Evolutionary conservation across 2,888 invertebrate genomes (phyloP).

Genomic region (Metacarcinus magister): DNA sequence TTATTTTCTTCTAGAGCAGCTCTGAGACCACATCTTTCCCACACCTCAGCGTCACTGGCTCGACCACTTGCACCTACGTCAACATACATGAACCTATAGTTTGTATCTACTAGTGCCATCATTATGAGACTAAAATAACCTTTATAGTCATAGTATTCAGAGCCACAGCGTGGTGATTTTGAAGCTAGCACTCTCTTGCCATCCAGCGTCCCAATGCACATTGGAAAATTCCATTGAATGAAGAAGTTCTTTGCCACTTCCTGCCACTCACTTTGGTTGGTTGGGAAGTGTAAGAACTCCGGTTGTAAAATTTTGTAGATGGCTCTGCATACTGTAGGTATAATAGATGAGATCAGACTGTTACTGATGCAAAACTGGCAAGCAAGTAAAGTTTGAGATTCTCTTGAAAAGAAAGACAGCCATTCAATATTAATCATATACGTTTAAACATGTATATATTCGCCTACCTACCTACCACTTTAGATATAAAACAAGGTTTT

Average conservation of each 20-base stretch:
- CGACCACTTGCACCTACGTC: slow-evolving; percentile 54
- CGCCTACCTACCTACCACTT: not conserved
- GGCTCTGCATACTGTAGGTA: slow-evolving; percentile 46
- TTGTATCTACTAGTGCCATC: slow-evolving; percentile 40
- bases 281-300: not conserved
- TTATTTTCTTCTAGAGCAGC: slow-evolving; percentile 21
- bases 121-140: slow-evolving; percentile 51
- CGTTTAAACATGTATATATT: not conserved
- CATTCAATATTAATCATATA: too few relatives aligned
- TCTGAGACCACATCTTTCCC: slow-evolving; percentile 53
- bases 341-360: slow-evolving; percentile 34
- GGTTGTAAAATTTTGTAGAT: slow-evolving; percentile 36
- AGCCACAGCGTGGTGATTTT: slow-evolving; percentile 46
- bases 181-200: slow-evolving; percentile 28
- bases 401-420: not conserved
- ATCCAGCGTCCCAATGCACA: slow-evolving; percentile 44
- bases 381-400: slow-evolving; percentile 15
- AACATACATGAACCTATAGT: slow-evolving; percentile 56
- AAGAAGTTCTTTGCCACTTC: not conserved
- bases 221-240: slow-evolving; percentile 57
- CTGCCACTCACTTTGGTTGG: not conserved
- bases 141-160: slow-evolving; percentile 59
- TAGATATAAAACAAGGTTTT: not conserved
- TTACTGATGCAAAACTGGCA: slow-evolving; percentile 42
- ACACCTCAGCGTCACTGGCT: slow-evolving; percentile 56